A percentile compares a stretch with the other conserved stretches of the same genome.
These are phyloP conservation scores for Plebejus anna DNA, from an alignment of 2,888 invertebrate species.

Conservation along the genomic window DNA sequence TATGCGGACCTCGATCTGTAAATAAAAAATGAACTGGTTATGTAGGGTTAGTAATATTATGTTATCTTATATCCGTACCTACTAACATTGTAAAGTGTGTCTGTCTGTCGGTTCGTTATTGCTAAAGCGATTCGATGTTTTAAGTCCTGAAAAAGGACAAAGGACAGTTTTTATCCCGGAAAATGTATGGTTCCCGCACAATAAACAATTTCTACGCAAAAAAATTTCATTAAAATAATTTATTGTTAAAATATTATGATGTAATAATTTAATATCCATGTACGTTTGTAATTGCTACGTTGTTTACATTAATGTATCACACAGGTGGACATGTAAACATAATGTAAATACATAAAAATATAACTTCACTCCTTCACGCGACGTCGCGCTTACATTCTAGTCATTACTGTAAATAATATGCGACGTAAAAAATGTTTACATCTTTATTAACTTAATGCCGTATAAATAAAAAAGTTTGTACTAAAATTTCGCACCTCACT, in stretches of 20 bases:
- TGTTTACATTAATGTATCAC: not conserved
- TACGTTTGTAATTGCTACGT: not conserved
- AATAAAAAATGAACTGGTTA: constrained; percentile 40
- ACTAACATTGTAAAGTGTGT: too few relatives aligned
- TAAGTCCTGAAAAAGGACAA: too few relatives aligned
- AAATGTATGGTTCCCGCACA: too few relatives aligned
- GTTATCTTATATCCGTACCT: too few relatives aligned
- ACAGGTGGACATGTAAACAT: not conserved
- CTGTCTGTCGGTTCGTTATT: too few relatives aligned
- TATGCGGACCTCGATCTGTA: constrained; percentile 91
- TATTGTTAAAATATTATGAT: not conserved
- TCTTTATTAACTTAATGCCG: constrained; percentile 23
- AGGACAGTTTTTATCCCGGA: too few relatives aligned
- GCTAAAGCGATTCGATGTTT: too few relatives aligned
- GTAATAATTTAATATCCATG: not conserved
- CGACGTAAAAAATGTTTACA: constrained; percentile 18
- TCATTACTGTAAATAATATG: not conserved
- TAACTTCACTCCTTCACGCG: not conserved
- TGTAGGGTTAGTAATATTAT: too few relatives aligned
- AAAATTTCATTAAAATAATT: too few relatives aligned
- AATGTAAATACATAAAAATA: not conserved
- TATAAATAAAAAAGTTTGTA: constrained; percentile 10
- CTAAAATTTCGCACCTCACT: constrained; percentile 10
- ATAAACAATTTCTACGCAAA: too few relatives aligned
- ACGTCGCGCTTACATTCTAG: not conserved